Percentiles rank a stretch among this genome's conserved stretches.
Conservation (phyloP, 2,797 vertebrate genomes). For the Buceros bicornis region DNA sequence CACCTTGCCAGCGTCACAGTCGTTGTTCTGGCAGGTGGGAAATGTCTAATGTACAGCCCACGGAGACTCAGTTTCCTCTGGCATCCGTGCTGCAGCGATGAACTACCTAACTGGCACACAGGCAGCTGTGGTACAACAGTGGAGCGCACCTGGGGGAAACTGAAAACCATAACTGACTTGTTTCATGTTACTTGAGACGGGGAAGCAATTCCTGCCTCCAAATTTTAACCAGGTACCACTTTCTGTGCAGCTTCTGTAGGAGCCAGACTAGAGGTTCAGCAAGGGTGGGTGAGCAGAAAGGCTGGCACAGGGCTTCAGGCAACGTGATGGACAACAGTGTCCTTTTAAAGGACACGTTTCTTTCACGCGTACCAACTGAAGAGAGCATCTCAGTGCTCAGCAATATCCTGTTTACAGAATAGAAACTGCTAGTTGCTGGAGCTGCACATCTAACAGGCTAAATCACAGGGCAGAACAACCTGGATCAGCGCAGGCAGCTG, state of each 20-base stretch:
- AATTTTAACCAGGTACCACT: background rate
- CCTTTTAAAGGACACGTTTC: background rate
- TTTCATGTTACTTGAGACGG: background rate
- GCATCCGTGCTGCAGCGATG: background rate
- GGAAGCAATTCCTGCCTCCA: background rate
- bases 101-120: background rate
- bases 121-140: background rate
- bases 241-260: background rate
- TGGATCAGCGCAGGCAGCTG: background rate
- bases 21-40: background rate
- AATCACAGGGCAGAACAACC: background rate
- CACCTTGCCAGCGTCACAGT: background rate
- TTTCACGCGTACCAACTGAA: background rate
- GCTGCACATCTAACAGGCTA: slow-evolving; percentile 26
- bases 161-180: background rate
- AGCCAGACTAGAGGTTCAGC: background rate
- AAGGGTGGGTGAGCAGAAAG: background rate
- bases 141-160: background rate
- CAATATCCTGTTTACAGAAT: slow-evolving; percentile 5
- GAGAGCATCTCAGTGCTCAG: slow-evolving; percentile 45
- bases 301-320: background rate
- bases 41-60: background rate
- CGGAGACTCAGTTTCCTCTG: background rate
- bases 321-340: background rate
- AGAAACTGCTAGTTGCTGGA: slow-evolving; percentile 35